phyloP scores from a whole-genome alignment of 1,140 invertebrate species.

The Ceratosolen solmsi region DNA sequence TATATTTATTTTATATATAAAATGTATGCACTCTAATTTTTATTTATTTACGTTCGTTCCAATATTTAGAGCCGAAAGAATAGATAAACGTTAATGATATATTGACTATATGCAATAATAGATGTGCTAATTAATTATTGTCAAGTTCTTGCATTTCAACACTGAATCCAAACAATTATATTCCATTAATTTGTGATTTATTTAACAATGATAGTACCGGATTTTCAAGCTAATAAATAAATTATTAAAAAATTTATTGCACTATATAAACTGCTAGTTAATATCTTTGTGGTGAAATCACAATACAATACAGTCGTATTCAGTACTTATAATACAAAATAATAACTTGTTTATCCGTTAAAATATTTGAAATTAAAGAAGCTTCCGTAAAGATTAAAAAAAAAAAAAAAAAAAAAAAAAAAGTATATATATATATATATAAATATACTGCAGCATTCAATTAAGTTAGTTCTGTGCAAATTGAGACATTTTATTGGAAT shows the following conservation, averaged over 20 bases:
- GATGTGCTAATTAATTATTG: constrained; percentile 6
- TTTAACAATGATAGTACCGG: background rate
- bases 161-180: background rate
- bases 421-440: no score
- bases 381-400: constrained; percentile 12
- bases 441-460: no score
- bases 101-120: background rate
- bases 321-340: constrained; percentile 26
- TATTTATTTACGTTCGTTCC: no score
- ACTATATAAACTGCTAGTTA: constrained; percentile 25
- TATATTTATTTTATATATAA: background rate
- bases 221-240: background rate
- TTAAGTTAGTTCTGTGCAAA: no score
- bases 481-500: background rate
- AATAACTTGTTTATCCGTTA: constrained; percentile 7
- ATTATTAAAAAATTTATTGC: constrained; percentile 11
- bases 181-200: background rate
- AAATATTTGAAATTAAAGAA: constrained; percentile 27
- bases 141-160: constrained; percentile 6
- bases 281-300: constrained; percentile 24
- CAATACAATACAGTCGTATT: background rate
- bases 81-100: background rate
- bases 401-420: no score
- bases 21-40: constrained; percentile 13
- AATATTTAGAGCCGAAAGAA: no score